phyloP scores from a whole-genome alignment of 2,113 vertebrate genomes.

The Sylvia atricapilla region DNA sequence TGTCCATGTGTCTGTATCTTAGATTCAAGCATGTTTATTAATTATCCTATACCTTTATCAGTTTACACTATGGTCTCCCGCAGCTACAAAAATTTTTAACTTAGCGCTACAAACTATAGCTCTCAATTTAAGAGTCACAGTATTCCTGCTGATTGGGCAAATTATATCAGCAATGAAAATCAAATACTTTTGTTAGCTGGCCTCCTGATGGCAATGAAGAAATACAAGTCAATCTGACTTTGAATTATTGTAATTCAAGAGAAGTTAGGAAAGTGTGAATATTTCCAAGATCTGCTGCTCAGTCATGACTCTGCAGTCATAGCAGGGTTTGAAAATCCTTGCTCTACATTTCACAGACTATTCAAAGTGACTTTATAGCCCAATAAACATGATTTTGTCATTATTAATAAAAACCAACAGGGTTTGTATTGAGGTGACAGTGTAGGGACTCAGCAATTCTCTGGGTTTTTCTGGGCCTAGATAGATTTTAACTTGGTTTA shows the following conservation, averaged over 20 bases:
- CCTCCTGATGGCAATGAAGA: neutral
- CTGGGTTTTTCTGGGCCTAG: neutral
- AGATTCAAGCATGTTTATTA: neutral
- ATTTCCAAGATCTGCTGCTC: neutral
- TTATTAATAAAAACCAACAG: neutral
- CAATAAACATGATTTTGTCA: neutral
- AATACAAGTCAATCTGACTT: neutral
- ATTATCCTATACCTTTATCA: neutral
- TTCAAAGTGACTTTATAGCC: neutral
- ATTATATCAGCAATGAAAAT: neutral
- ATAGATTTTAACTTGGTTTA: neutral
- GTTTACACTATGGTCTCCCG: neutral
- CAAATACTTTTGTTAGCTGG: neutral
- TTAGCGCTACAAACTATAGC: neutral
- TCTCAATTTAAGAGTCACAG: neutral
- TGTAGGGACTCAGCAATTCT: neutral
- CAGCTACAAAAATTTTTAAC: conserved; percentile 3
- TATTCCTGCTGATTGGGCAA: neutral
- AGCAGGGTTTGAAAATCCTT: neutral
- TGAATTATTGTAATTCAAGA: neutral
- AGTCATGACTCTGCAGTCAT: neutral
- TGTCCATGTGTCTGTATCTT: neutral
- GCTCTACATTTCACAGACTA: neutral
- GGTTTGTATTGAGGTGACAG: neutral
- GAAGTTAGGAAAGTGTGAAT: neutral